A percentile compares a stretch with the other conserved stretches of the same genome.
Conservation (phyloP, 2,113 vertebrate genomes). For the Larimichthys polyactis region DNA sequence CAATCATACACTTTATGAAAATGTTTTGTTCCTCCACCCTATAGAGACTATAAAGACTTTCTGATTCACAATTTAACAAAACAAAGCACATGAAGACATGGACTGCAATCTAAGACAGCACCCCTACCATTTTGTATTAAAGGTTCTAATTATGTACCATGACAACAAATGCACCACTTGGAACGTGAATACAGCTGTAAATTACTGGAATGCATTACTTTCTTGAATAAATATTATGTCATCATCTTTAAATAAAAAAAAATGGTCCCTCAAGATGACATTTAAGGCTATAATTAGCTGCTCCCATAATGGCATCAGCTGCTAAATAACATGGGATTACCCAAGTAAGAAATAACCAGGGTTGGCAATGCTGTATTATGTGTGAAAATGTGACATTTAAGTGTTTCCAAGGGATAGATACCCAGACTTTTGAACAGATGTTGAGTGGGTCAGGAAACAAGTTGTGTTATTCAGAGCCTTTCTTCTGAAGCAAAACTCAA, state of each 20-base stretch:
- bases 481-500: neutral
- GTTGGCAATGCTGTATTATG: neutral
- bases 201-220: neutral
- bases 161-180: neutral
- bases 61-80: neutral
- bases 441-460: neutral
- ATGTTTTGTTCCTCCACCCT: neutral
- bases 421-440: neutral
- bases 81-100: neutral
- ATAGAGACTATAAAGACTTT: neutral
- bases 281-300: conserved; percentile 7
- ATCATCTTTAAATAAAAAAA: conserved; percentile 11
- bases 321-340: conserved; percentile 18
- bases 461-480: neutral
- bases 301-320: conserved; percentile 1
- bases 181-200: neutral
- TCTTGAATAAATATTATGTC: neutral
- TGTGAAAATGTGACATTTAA: conserved; percentile 21
- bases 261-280: conserved; percentile 1
- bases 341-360: neutral
- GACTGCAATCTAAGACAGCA: neutral
- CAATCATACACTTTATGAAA: neutral
- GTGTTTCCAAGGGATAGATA: neutral
- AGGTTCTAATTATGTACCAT: conserved; percentile 11
- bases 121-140: conserved; percentile 11